Evolutionary conservation across 2,113 vertebrate genomes (phyloP), one percentile per base, ranked within the genome.

Genomic region (Callionymus lyra): DNA sequence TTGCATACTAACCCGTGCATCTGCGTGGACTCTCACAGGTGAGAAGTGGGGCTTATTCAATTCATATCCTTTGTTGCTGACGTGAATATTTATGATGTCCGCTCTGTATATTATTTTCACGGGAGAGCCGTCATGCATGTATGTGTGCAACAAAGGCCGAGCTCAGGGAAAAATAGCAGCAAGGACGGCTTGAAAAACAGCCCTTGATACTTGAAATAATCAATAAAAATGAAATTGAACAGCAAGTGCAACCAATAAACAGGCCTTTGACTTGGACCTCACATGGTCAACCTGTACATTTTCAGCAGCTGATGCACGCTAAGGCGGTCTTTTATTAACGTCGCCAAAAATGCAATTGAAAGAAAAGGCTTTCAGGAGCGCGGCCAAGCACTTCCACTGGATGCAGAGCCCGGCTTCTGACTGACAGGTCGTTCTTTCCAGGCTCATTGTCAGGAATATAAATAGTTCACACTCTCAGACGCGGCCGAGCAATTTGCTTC

Each of bases 371-470:
- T 68, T 31, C 41, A 56, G 63, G 68, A 46, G 15, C 14, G 35
- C 41, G 45, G 65, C 58, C 53, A 70, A 65, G 41, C 40, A 21
- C 21, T 34, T 42, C 39, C 41, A 52, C 50, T 50, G 44, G 59
- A 52, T 59, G 34, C 44, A 65, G 47, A 27, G 21, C 40, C 50
- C 10, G 47, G 55, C 46, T 42, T 46, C 43, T 58, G 66, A 75
- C 47, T 67, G 65, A 56, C 70, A 77, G 68, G 41, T 61, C 14
- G n/a, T 44, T 70, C 73, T 77, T n/a, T 64, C 63, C 70, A 79
- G 50, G 59, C 50, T 65, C 47, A 62, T 65, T 64, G 57, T 68
- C 63, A 57, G 52, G 61, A 58, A 76, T 72, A 72, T 78, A 76
- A 72, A 74, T 76, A 71, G 63, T 63, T 48, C 41, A 41, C 50